These are phyloP conservation scores for Drosophila quadrilineata DNA, from an alignment of 1,140 invertebrate genomes.

Conservation along the genomic window DNA sequence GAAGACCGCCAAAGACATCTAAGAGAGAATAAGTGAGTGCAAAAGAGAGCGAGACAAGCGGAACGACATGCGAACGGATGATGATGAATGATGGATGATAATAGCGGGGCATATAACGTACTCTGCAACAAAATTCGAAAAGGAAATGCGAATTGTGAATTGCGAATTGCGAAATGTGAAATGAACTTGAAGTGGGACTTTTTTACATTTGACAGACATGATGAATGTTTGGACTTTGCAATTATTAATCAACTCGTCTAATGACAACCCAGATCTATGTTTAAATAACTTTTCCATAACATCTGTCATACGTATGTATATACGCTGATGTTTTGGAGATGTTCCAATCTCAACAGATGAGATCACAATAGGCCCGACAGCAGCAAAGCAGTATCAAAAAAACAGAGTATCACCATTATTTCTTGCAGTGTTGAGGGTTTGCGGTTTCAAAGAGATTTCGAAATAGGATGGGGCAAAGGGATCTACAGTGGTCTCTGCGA, in stretches of 20 bases:
- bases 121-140: constrained; percentile 3
- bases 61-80: constrained; percentile 37
- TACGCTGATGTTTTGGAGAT: too few relatives aligned
- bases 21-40: neutral
- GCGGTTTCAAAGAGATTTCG: too few relatives aligned
- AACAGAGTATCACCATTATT: too few relatives aligned
- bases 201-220: constrained; percentile 24
- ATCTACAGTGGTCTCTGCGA: too few relatives aligned
- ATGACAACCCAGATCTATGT: neutral
- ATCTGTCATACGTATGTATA: too few relatives aligned
- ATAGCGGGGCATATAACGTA: neutral
- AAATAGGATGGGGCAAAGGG: too few relatives aligned
- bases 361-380: too few relatives aligned
- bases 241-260: constrained; percentile 30
- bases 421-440: too few relatives aligned
- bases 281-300: constrained; percentile 13
- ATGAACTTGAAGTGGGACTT: constrained; percentile 26
- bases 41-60: neutral
- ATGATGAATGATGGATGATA: constrained; percentile 32
- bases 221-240: constrained; percentile 24
- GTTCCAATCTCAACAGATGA: too few relatives aligned
- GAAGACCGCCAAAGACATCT: neutral
- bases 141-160: constrained; percentile 30
- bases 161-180: neutral
- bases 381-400: too few relatives aligned